phyloP scores from a whole-genome alignment of 2,888 invertebrate species.

The Nomada fabriciana region DNA sequence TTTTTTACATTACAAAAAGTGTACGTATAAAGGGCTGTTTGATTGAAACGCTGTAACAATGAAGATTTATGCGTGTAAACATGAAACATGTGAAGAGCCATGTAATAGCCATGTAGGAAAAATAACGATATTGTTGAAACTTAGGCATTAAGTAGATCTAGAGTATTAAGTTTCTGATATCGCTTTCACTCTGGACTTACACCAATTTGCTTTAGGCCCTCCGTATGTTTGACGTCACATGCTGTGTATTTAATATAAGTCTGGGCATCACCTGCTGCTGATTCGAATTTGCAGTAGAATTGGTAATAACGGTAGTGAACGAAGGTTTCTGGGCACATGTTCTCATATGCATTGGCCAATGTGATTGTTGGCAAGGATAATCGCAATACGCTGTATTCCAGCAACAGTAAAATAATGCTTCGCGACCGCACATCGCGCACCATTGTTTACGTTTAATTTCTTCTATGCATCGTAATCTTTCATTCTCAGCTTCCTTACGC shows the following conservation, averaged over 20 bases:
- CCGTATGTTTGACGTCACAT: slow-evolving; percentile 55
- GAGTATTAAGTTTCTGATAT: slow-evolving; percentile 22
- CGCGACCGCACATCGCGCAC: slow-evolving; percentile 95
- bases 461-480: slow-evolving; percentile 89
- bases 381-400: slow-evolving; percentile 98
- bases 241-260: slow-evolving; percentile 71
- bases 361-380: slow-evolving; percentile 93
- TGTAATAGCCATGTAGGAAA: slow-evolving; percentile 31
- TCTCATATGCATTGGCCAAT: slow-evolving; percentile 92
- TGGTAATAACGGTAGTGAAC: slow-evolving; percentile 60
- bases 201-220: slow-evolving; percentile 67
- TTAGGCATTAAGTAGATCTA: slow-evolving; percentile 42
- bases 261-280: slow-evolving; percentile 76
- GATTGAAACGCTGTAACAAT: slow-evolving; percentile 34
- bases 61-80: slow-evolving; percentile 34
- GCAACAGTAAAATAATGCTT: slow-evolving; percentile 97
- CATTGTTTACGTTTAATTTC: slow-evolving; percentile 95
- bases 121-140: slow-evolving; percentile 34
- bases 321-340: slow-evolving; percentile 85
- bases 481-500: slow-evolving; percentile 88
- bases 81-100: slow-evolving; percentile 11
- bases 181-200: slow-evolving; percentile 59
- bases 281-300: slow-evolving; percentile 54
- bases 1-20: slow-evolving; percentile 52
- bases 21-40: slow-evolving; percentile 42